Base-by-base conservation (phyloP, 2,797 vertebrate genomes). In the Urophycis tenuis region DNA sequence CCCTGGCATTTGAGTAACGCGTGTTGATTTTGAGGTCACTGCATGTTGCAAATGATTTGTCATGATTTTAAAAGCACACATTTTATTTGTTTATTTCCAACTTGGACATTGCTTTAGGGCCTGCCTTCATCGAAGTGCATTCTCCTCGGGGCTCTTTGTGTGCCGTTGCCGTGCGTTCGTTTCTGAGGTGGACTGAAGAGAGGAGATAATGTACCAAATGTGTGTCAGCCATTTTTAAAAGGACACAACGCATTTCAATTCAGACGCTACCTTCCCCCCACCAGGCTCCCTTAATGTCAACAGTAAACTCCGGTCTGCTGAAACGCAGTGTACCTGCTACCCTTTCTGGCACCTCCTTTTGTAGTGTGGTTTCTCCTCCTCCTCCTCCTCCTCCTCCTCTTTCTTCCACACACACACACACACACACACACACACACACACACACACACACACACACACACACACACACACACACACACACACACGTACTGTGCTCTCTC, bases 1-100 rank as follows among this genome's bases (percentile, higher is more conserved):
- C 73, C 81, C 79, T 80, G 85, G 84, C 86, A 80, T 81, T 81
- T 78, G 67, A 80, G 80, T 86, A 53, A 22, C 70, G 5, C 60
- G 67, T 64, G 30, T 78, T 83, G 80, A 81, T 83, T 82, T 79
- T 76, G 72, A 78, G 77, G 19, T 60, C 7, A 4, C 17, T 69
- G 77, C 74, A 72, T 70, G 7, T 64, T 72, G 74, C 77, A 30
- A 79, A 64, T 84, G 69, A 87, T 84, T 75, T 31, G 25, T 60
- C 45, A 69, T n/a, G 70, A 83, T 80, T 83, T 83, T 81, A 77
- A 70, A 74, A 78, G 71, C 41, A 17, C 2, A 33, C n/a, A 8
- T 25, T 60, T 60, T 9, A 7, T 60, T 60, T 25, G 39, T 41
- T 41, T 41, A 41, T 6, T 60, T 45, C 64, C n/a, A 49, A 49